Percentiles rank a stretch among this genome's conserved stretches.
These are phyloP conservation scores for Microcebus tavaratra DNA, from an alignment of 2,113 vertebrate genomes.

Conservation along the genomic window DNA sequence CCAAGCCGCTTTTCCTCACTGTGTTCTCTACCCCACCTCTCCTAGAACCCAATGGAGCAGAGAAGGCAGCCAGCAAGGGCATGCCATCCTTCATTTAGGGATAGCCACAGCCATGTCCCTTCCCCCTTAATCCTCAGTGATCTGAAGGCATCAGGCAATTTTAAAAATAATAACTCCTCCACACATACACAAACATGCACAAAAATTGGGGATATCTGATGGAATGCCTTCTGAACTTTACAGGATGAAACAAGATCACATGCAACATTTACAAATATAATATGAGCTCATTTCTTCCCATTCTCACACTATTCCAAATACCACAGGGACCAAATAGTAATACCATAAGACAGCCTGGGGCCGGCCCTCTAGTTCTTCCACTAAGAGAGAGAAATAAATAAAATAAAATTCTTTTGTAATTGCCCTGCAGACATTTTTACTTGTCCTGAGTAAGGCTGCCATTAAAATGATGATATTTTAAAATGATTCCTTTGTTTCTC, in stretches of 20 bases:
- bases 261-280: constrained; percentile 56
- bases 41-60: background rate
- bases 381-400: constrained; percentile 62
- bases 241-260: constrained; percentile 43
- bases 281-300: constrained; percentile 31
- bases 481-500: constrained; percentile 64
- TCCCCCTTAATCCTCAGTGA: background rate
- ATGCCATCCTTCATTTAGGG: background rate
- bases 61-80: background rate
- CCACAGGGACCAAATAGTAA: constrained; percentile 46
- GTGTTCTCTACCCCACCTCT: background rate
- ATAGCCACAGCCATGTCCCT: background rate
- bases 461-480: constrained; percentile 56
- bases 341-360: constrained; percentile 55
- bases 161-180: constrained; percentile 47
- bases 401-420: constrained; percentile 45
- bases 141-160: background rate
- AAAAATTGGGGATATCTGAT: background rate
- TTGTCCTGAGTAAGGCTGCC: constrained; percentile 36
- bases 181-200: background rate
- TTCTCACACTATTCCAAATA: constrained; percentile 43
- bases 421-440: constrained; percentile 62
- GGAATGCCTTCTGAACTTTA: constrained; percentile 39
- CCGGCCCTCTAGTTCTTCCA: constrained; percentile 50
- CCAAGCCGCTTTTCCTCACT: background rate